A percentile compares a stretch with the other conserved stretches of the same genome.
Conservation (phyloP, 2,113 vertebrate species). For the Falcunculus frontatus region DNA sequence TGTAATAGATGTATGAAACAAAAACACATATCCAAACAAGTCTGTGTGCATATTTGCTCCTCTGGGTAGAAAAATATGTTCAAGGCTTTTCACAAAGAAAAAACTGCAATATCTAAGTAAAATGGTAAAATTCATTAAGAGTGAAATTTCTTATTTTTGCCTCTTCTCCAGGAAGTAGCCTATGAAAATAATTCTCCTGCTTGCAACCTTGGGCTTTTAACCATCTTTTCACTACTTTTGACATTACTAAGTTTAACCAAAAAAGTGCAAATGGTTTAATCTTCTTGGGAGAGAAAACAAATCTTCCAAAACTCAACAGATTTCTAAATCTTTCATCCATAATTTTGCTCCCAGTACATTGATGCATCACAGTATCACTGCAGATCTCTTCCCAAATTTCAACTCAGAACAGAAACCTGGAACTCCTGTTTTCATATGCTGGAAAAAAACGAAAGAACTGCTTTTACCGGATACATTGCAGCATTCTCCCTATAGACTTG, state of each 20-base stretch:
- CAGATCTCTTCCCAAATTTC: not conserved
- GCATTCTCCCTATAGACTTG: not conserved
- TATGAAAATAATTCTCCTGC: not conserved
- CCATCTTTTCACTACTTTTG: not conserved
- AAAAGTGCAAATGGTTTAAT: not conserved
- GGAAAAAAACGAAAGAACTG: not conserved
- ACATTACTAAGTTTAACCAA: not conserved
- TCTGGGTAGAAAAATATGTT: not conserved
- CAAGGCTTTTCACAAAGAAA: not conserved
- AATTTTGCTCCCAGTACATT: not conserved
- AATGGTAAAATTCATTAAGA: not conserved
- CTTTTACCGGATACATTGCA: not conserved
- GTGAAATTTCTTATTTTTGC: not conserved
- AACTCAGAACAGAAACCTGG: not conserved
- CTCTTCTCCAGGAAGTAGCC: not conserved
- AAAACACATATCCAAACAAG: not conserved
- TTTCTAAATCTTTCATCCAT: not conserved
- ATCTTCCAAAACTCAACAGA: not conserved
- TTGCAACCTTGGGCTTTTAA: not conserved
- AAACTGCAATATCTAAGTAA: not conserved
- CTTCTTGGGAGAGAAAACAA: not conserved
- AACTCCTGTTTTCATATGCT: not conserved
- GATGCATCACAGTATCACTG: not conserved
- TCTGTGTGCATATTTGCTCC: not conserved
- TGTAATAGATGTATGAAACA: not conserved